Percentiles rank a stretch among this genome's conserved stretches.
These are phyloP conservation scores for Arrhamphus sclerolepis DNA, from an alignment of 2,797 vertebrate genomes.

Conservation along the genomic window DNA sequence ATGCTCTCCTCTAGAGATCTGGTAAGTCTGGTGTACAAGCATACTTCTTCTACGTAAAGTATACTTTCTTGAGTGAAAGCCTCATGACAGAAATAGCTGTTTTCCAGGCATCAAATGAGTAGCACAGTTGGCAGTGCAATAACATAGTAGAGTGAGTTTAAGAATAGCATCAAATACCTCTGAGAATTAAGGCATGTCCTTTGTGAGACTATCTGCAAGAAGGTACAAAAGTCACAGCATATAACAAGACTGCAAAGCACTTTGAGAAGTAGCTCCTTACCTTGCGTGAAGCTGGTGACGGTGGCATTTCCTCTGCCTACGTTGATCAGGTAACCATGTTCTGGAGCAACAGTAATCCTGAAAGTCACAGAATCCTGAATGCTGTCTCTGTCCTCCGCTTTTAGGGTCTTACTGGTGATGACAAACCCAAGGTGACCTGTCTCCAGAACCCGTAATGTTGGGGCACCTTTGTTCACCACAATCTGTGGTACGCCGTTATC, in stretches of 20 bases:
- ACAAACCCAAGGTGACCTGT: slow-evolving; percentile 89
- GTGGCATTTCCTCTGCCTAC: slow-evolving; percentile 90
- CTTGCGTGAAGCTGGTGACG: slow-evolving; percentile 91
- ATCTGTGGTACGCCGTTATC: slow-evolving; percentile 92
- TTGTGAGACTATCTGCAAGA: slow-evolving; percentile 11
- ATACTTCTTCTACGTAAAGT: slow-evolving; percentile 58
- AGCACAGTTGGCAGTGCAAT: slow-evolving; percentile 37
- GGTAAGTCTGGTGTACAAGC: slow-evolving; percentile 49
- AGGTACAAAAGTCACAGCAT: slow-evolving; percentile 32
- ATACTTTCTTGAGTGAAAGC: slow-evolving; percentile 42
- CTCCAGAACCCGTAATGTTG: slow-evolving; percentile 84
- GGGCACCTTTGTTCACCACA: slow-evolving; percentile 90
- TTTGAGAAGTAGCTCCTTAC: slow-evolving; percentile 75
- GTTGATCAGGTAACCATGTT: slow-evolving; percentile 92
- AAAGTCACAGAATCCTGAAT: slow-evolving; percentile 82
- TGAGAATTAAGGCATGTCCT: slow-evolving; percentile 25
- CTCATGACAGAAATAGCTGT: slow-evolving; percentile 39
- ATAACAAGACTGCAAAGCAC: slow-evolving; percentile 13
- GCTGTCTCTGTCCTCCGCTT: slow-evolving; percentile 92
- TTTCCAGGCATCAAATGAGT: slow-evolving; percentile 38
- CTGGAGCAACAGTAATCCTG: slow-evolving; percentile 83
- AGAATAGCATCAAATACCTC: slow-evolving; percentile 17
- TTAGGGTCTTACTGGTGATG: slow-evolving; percentile 92
- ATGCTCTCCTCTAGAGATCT: slow-evolving; percentile 39
- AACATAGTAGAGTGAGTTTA: slow-evolving; percentile 32